These are phyloP conservation scores for Morphnarchus princeps DNA, from an alignment of 2,113 vertebrate genomes.

Conservation along the genomic window DNA sequence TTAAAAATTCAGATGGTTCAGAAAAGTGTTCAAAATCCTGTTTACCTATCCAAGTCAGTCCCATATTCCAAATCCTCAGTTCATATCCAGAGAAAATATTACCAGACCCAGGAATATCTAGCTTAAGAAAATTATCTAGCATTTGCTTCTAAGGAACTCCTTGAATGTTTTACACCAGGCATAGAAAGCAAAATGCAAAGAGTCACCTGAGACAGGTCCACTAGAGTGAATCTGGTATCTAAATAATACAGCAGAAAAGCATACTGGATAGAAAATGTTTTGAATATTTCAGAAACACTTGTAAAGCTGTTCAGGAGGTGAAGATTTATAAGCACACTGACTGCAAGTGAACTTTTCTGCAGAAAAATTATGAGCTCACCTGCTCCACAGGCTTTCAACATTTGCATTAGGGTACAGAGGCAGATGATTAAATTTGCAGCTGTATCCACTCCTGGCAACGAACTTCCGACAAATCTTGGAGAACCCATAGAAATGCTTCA, in stretches of 20 bases:
- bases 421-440: constrained; percentile 20
- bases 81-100: background rate
- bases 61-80: background rate
- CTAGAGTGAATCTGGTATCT: background rate
- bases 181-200: background rate
- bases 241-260: background rate
- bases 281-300: constrained; percentile 50
- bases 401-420: constrained; percentile 43
- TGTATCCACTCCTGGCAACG: constrained; percentile 9
- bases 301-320: background rate
- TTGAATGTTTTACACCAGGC: background rate
- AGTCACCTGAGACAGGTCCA: background rate
- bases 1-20: background rate
- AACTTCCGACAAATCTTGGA: background rate
- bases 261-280: background rate
- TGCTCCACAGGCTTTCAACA: constrained; percentile 26
- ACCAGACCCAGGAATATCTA: background rate
- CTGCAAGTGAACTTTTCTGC: constrained; percentile 46
- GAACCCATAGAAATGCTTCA: background rate
- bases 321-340: constrained; percentile 43
- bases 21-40: background rate
- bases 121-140: background rate
- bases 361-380: constrained; percentile 55
- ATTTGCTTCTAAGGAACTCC: background rate
- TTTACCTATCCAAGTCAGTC: background rate